These are phyloP conservation scores for Drosophila yakuba DNA, from an alignment of 1,140 invertebrate genomes.

Conservation along the genomic window DNA sequence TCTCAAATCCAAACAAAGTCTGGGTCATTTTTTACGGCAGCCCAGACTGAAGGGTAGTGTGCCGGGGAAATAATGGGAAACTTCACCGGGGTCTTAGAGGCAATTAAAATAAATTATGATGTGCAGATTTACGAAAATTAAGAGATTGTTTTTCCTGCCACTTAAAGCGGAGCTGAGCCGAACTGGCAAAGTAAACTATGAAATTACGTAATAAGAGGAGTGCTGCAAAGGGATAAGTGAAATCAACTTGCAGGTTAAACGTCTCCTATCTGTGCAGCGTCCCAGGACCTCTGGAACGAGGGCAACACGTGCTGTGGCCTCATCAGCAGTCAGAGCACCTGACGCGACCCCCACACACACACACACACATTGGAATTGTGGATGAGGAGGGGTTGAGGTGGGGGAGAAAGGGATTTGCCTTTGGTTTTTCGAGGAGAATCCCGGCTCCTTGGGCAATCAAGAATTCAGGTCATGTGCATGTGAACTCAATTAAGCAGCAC, in stretches of 20 bases:
- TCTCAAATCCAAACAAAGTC: constrained; percentile 45
- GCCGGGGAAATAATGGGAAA: constrained; percentile 26
- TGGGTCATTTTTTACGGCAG: constrained; percentile 71
- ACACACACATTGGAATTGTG: constrained; percentile 30
- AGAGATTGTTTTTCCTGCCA: constrained; percentile 73
- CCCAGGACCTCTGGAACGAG: constrained; percentile 17
- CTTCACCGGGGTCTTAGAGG: constrained; percentile 65
- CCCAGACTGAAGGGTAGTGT: constrained; percentile 16
- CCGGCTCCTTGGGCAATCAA: constrained; percentile 59
- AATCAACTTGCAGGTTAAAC: constrained; percentile 81
- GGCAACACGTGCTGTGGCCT: constrained; percentile 66
- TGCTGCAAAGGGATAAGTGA: constrained; percentile 72
- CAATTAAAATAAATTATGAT: constrained; percentile 85
- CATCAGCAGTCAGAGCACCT: constrained; percentile 79
- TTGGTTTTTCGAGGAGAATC: constrained; percentile 58
- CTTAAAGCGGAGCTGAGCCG: constrained; percentile 10
- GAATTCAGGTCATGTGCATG: constrained; percentile 84
- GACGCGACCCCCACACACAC: constrained; percentile 34
- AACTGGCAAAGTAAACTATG: constrained; percentile 22
- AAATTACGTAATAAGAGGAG: constrained; percentile 63
- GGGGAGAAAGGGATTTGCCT: constrained; percentile 38
- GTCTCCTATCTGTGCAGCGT: constrained; percentile 38
- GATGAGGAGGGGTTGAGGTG: constrained; percentile 26
- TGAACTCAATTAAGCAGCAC: constrained; percentile 85
- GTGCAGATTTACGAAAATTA: constrained; percentile 84